Evolutionary conservation across 1,140 invertebrate species (phyloP), one percentile per base, ranked within the genome.

Genomic region (Trichomalopsis sarcophagae): DNA sequence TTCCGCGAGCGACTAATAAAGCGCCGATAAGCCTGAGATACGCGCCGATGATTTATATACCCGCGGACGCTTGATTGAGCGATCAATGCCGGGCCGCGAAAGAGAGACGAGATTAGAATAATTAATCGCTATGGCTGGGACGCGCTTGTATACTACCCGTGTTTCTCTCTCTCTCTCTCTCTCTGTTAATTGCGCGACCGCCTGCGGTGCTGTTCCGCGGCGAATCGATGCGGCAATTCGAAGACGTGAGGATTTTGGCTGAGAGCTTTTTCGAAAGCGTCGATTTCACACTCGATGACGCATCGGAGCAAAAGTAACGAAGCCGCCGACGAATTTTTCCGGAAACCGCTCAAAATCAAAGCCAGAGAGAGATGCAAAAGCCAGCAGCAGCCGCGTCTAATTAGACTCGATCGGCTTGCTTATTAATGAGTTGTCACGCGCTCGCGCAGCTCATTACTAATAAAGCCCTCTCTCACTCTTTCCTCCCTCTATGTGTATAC

Each of bases 391-490:
- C 55, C 23, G 27, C 69, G 78, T 30, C 36, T 81, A 81, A 81
- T 85, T 81, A 81, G 14, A 2, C 76, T n/a, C 79, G 74, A 85
- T 81, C 27, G 71, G 78, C 33, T 30, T 74, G 80, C 40, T 85
- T 77, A 85, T 76, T 85, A 81, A 85, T 85, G 74, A 85, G 75
- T 62, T 33, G n/a, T 83, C 73, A 27, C 75, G 17, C 66, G 47
- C 47, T 27, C 27, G 27, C 2, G 27, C 71, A 17, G 10, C 71
- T 1, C 69, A 44, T 74, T 27, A 30, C 77, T 79, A 79, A 79
- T 79, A 79, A 79, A 79, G 17, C n/a, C 10, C 66, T 47, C 30
- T 30, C 30, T 30, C 30, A 11, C 14, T 50, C 47, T 17, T 50
- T 44, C 40, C 47, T 50, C 47, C 47, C 47, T 50, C 47, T 14